These are phyloP conservation scores for Rallus limicola DNA, from an alignment of 2,113 vertebrate genomes.

Conservation along the genomic window DNA sequence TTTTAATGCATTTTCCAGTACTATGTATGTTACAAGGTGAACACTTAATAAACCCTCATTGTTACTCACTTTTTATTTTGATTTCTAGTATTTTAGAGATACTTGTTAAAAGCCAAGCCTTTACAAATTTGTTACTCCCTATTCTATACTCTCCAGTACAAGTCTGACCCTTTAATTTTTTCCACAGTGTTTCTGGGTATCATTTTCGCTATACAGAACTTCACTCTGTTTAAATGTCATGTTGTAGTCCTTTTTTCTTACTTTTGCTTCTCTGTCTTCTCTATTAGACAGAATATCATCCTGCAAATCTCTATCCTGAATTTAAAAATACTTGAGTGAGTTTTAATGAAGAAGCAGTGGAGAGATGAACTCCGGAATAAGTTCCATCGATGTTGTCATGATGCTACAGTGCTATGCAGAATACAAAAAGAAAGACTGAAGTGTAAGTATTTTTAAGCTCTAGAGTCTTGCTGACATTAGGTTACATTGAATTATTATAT, in stretches of 20 bases:
- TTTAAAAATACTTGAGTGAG: not conserved
- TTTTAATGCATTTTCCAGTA: not conserved
- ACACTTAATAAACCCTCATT: not conserved
- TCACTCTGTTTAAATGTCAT: not conserved
- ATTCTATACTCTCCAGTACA: not conserved
- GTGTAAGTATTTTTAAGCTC: not conserved
- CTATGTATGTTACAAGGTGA: not conserved
- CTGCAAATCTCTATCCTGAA: not conserved
- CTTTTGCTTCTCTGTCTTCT: not conserved
- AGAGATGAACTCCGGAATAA: not conserved
- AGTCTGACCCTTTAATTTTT: not conserved
- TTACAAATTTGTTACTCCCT: not conserved
- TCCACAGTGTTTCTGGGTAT: not conserved
- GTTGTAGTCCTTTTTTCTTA: not conserved
- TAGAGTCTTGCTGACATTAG: not conserved
- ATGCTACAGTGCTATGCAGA: not conserved
- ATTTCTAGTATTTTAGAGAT: not conserved
- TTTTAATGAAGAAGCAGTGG: not conserved
- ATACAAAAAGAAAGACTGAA: not conserved
- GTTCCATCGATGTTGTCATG: not conserved
- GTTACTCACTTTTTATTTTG: not conserved
- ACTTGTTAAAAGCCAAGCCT: not conserved
- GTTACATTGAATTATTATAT: not conserved
- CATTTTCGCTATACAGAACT: not conserved
- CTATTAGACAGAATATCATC: not conserved